Conservation (phyloP, 2,113 vertebrate species). For the Pelvicachromis taeniatus region DNA sequence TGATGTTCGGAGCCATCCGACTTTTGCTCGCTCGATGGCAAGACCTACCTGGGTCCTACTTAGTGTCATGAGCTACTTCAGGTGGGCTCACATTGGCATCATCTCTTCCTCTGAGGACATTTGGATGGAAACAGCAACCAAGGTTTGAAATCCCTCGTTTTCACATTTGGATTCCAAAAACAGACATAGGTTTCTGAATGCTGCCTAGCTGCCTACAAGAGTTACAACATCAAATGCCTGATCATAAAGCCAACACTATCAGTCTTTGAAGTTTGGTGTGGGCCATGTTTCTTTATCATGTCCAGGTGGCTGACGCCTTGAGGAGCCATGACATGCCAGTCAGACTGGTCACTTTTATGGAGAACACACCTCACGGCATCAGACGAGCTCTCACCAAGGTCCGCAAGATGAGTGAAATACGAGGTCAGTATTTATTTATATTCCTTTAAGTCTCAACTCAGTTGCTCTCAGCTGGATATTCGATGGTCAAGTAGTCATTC, state of each 20-base stretch:
- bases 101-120: conserved; percentile 74
- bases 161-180: neutral
- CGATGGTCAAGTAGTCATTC: neutral
- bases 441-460: neutral
- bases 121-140: conserved; percentile 75
- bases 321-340: conserved; percentile 72
- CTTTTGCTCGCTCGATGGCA: conserved; percentile 69
- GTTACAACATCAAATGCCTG: neutral
- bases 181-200: neutral
- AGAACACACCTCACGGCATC: conserved; percentile 62
- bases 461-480: neutral
- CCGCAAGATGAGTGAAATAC: conserved; percentile 64
- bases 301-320: conserved; percentile 68
- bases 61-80: conserved; percentile 71
- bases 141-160: conserved; percentile 26
- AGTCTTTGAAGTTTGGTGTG: neutral
- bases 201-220: neutral
- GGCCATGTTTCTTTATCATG: neutral
- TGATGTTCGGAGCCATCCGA: conserved; percentile 65
- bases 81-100: conserved; percentile 76
- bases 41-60: conserved; percentile 72
- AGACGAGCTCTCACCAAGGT: conserved; percentile 67
- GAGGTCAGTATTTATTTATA: conserved; percentile 46
- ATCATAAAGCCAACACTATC: neutral
- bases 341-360: conserved; percentile 63